Evolutionary conservation across 2,888 invertebrate species (phyloP), one percentile per base, ranked within the genome.

Genomic region (Arctia plantaginis): DNA sequence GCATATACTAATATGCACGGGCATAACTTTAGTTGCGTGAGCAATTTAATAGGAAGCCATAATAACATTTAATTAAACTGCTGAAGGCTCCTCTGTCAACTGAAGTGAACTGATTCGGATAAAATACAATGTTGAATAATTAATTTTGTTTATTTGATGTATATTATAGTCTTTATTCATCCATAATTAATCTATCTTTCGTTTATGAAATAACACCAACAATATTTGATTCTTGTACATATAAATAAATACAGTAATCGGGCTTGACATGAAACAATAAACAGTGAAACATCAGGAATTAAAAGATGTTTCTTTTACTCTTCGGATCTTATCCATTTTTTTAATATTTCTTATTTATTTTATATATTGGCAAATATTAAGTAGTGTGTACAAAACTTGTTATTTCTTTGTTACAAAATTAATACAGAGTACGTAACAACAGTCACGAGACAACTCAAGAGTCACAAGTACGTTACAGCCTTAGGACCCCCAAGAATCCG

Each of bases 131-230:
- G 10, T 68, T 30, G 6, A 51, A 33, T 68, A 15, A 69, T 47
- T 73, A 68, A 67, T 41, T 71, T 78, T 64, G 41, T 65, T 23
- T 66, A 39, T 67, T 69, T 35, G 70, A 80, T 74, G 74, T 77
- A 72, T 27, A 69, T 73, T 68, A 65, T 51, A 41, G 12, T 41
- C 8, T 12, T 41, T 44, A 75, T 74, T 72, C 71, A 72, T 77
- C 74, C 66, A 75, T 78, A 75, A 80, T 82, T 84, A n/a, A n/a
- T n/a, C n/a, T 75, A 65, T 74, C 74, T 77, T 73, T 66, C 72
- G 69, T 67, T 51, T 74, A 75, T 77, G 73, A 73, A 73, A 77
- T 75, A 77, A 79, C 75, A 83, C 66, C 66, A 69, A 77, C 76
- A 73, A 74, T 73, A 82, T 77, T 71, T 67, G 66, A 39, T 62